Evolutionary conservation across 1,140 invertebrate species (phyloP), one percentile per base, ranked within the genome.

Genomic region (Drosophila lacertosa): DNA sequence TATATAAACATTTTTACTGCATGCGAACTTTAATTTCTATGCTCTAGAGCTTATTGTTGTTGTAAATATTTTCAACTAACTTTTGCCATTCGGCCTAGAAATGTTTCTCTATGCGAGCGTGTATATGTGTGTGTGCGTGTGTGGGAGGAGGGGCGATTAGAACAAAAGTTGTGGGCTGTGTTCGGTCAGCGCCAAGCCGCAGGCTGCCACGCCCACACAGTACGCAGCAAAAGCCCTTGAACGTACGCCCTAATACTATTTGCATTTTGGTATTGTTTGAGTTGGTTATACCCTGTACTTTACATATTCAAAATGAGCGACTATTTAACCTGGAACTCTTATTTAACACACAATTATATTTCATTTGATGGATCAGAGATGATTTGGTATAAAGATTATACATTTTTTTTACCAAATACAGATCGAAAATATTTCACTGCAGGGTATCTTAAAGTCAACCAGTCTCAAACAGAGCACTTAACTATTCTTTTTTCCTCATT

Each of bases 171-270:
- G 62, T 59, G 37, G 45, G 54, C 33, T 66, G 35, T 59, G 54
- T 57, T 58, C 53, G 67, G 67, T 66, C 62, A 71, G 63, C 63
- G 35, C 45, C 37, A 66, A 54, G 26, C 50, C 59, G 20, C 53
- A 71, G 39, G 33, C 48, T 2, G n/a, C 51, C 45, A 45, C 39
- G 44, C 57, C 48, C 66, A 58, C 29, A 20, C 53, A 29, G 44
- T 40, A 26, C 5, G 53, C n/a, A 18, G 55, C 39, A 50, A 50
- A 13, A 42, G 29, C 50, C 45, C 59, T 71, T 33, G 53, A 57
- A 50, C 69, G 54, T 68, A 22, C 26, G 51, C 40, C 53, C 77
- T 77, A 81, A 84, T 77, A 81, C 67, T 81, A 81, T 81, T 86
- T 86, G 74, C 77, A 80, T 77, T 76, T 84, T 86, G 69, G 64